Evolutionary conservation across 2,797 vertebrate genomes (phyloP).

Genomic region (Clamator glandarius): DNA sequence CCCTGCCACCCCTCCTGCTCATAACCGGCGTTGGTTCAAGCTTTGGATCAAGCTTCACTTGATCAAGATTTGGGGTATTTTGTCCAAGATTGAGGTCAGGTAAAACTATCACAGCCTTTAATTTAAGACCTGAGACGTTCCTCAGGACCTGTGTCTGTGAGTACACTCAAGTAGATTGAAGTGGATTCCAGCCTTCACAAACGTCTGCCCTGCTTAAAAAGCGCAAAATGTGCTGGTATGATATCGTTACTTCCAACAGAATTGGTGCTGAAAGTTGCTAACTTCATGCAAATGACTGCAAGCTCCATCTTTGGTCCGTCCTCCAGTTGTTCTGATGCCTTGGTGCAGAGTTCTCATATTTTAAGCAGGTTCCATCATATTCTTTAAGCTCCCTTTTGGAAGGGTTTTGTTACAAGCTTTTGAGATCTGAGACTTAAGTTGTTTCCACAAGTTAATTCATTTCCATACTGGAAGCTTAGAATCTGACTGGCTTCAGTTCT

Average conservation of each 20-base stretch:
- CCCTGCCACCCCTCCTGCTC: not conserved
- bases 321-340: not conserved
- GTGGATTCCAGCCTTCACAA: not conserved
- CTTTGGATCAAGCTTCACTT: not conserved
- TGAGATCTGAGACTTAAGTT: not conserved
- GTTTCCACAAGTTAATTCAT: not conserved
- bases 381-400: not conserved
- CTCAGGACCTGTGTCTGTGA: not conserved
- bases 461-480: not conserved
- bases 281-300: not conserved
- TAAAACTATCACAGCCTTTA: not conserved
- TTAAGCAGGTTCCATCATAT: not conserved
- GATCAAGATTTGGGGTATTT: not conserved
- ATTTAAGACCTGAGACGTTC: not conserved
- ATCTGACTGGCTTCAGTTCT: not conserved
- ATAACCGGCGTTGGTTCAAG: not conserved
- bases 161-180: not conserved
- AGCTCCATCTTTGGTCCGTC: not conserved
- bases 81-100: not conserved
- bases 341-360: not conserved
- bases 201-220: not conserved
- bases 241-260: not conserved
- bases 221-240: not conserved
- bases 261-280: not conserved
- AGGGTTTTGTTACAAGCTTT: not conserved